These are phyloP conservation scores for Porites lobata DNA, from an alignment of 92 coral and sea anemone genomes.

Conservation along the genomic window DNA sequence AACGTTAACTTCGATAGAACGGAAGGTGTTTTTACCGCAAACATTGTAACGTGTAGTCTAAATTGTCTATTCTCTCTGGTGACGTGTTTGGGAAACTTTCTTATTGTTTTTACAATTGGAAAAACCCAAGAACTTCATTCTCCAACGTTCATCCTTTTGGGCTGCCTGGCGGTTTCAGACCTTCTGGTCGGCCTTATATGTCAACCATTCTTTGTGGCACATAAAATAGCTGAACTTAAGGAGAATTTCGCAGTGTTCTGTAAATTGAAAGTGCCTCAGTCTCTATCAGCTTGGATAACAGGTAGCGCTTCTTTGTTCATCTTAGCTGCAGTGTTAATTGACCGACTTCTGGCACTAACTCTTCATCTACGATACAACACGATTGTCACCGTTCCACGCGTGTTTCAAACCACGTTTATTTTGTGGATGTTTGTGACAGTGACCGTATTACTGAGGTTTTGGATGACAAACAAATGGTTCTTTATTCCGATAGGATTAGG, in stretches of 20 bases:
- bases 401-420: not conserved
- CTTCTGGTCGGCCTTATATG: slow-evolving; percentile 38
- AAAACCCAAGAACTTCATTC: slow-evolving; percentile 3
- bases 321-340: slow-evolving; percentile 11
- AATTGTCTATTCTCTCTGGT: slow-evolving; percentile 31
- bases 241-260: not conserved
- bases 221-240: slow-evolving; percentile 23
- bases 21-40: not conserved
- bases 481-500: slow-evolving; percentile 8
- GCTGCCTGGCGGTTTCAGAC: slow-evolving; percentile 40
- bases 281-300: slow-evolving; percentile 19
- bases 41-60: not conserved
- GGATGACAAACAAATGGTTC: slow-evolving; percentile 8
- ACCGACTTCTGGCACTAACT: slow-evolving; percentile 47
- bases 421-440: slow-evolving; percentile 26
- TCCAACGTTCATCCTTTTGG: slow-evolving; percentile 39
- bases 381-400: slow-evolving; percentile 44
- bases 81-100: slow-evolving; percentile 9
- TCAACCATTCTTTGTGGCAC: slow-evolving; percentile 33
- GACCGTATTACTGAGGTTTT: slow-evolving; percentile 11
- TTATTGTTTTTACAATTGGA: slow-evolving; percentile 11
- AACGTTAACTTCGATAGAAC: not conserved
- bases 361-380: slow-evolving; percentile 45
- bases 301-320: slow-evolving; percentile 33
- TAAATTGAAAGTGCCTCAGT: not conserved